Evolutionary conservation across 2,113 vertebrate species (phyloP), one percentile per base, ranked within the genome.

Genomic region (Brienomyrus longianalis): DNA sequence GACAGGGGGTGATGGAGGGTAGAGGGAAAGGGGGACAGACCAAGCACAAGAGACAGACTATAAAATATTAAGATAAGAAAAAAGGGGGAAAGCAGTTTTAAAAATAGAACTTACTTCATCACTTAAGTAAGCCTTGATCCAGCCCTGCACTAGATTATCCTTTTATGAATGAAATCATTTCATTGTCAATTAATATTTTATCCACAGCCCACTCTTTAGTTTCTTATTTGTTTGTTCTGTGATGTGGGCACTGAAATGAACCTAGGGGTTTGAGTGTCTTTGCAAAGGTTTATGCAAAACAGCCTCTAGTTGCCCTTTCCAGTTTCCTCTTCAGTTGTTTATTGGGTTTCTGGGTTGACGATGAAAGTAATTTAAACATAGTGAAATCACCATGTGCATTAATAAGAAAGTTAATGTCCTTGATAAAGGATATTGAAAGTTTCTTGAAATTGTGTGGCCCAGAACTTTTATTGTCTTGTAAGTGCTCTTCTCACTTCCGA

Each of bases 31-130:
- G 59, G 19, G 39, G 59, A 27, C 39, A 70, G 87, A 17, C n/a
- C 50, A 77, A 77, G 88, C 47, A 35, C 35, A 19, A 83, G 62
- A 70, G 43, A 70, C 23, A 54, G 15, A 80, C 35, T 31, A 83
- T 80, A 80, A 89, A 83, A 89, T 80, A 48, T 88, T 62, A 88
- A 88, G 62, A 88, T 88, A 88, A 88, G 11, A 66, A 88, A 66
- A 62, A 48, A 31, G 62, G 88, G 70, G 70, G 50, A 52, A 54
- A 80, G 88, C 9, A 13, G 74, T 15, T 89, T 77, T 35, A 83
- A 83, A 89, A 89, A 83, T 89, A 89, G 88, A 89, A 59, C 35
- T 89, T 89, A 83, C 88, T 89, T 89, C 70, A 89, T 89, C 88
- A 89, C 35, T 89, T 56, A 45, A 89, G 88, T 50, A 83, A 83